Conservation (phyloP, 2,797 vertebrate genomes). For the Monodelphis domestica region DNA sequence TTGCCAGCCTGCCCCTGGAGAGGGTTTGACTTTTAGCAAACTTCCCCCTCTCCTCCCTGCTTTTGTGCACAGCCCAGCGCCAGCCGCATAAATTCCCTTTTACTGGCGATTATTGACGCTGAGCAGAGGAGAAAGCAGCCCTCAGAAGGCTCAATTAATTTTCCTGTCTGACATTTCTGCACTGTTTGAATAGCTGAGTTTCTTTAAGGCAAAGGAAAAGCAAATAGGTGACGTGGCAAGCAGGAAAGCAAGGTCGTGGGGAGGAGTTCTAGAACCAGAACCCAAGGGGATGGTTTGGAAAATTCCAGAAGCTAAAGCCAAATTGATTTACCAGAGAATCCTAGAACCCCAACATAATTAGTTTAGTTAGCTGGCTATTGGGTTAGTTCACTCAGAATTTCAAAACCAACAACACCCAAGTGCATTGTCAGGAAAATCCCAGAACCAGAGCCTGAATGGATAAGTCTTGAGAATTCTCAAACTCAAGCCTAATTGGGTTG, state of each 20-base stretch:
- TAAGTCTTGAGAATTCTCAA: neutral
- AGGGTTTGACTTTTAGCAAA: constrained; percentile 56
- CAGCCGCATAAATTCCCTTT: constrained; percentile 58
- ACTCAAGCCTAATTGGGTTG: neutral
- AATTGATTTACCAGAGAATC: neutral
- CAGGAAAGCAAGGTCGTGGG: neutral
- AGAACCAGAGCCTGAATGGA: neutral
- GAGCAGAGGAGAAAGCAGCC: constrained; percentile 54
- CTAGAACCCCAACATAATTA: neutral
- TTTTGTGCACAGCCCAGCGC: constrained; percentile 29
- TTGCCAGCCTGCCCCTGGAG: neutral
- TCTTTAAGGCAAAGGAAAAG: constrained; percentile 47
- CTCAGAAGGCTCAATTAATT: constrained; percentile 68
- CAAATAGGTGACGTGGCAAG: neutral
- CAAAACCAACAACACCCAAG: neutral
- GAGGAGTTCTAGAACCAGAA: neutral
- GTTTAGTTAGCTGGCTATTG: neutral
- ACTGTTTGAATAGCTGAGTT: constrained; percentile 43
- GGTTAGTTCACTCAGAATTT: neutral
- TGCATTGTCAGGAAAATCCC: neutral
- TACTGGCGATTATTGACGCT: constrained; percentile 51
- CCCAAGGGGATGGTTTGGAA: neutral
- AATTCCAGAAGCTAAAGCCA: neutral
- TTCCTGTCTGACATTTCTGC: constrained; percentile 51
- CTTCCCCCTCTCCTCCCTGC: neutral